Percentiles rank a stretch among this genome's conserved stretches.
These are phyloP conservation scores for Allobates femoralis DNA, from an alignment of 2,797 vertebrate genomes.

Conservation along the genomic window DNA sequence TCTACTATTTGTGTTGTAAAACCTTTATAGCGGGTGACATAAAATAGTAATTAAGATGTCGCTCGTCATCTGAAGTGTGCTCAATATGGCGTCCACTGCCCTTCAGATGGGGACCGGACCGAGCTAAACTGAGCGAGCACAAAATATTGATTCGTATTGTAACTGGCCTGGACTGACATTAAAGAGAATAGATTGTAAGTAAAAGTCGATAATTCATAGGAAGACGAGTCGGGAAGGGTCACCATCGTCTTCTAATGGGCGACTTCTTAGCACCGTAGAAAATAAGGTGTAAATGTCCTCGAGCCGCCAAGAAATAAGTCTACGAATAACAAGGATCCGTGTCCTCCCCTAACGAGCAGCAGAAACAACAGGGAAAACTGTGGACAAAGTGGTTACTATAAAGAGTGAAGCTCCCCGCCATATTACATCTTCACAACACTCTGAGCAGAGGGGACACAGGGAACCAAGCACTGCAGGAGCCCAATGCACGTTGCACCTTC, in stretches of 20 bases:
- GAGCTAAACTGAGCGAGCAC: not conserved
- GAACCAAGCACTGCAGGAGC: too few species aligned
- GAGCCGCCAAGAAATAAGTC: not conserved
- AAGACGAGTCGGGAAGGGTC: not conserved
- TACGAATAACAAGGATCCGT: not conserved
- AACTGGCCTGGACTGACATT: not conserved
- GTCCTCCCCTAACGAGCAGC: not conserved
- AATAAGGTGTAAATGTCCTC: not conserved
- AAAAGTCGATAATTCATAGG: not conserved
- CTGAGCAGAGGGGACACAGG: too few species aligned
- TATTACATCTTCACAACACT: too few species aligned
- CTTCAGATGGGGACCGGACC: not conserved
- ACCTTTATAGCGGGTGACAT: conserved; percentile 5
- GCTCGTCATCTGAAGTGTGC: not conserved
- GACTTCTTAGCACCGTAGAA: not conserved
- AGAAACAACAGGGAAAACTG: not conserved
- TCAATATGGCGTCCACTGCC: not conserved
- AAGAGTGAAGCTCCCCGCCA: too few species aligned
- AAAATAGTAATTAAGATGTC: conserved; percentile 33
- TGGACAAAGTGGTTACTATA: too few species aligned
- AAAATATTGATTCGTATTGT: not conserved
- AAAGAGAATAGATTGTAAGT: not conserved
- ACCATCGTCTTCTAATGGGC: not conserved
- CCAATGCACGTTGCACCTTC: too few species aligned
- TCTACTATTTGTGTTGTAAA: conserved; percentile 13